phyloP scores from a whole-genome alignment of 2,797 vertebrate genomes.

The Clarias platycephalus region DNA sequence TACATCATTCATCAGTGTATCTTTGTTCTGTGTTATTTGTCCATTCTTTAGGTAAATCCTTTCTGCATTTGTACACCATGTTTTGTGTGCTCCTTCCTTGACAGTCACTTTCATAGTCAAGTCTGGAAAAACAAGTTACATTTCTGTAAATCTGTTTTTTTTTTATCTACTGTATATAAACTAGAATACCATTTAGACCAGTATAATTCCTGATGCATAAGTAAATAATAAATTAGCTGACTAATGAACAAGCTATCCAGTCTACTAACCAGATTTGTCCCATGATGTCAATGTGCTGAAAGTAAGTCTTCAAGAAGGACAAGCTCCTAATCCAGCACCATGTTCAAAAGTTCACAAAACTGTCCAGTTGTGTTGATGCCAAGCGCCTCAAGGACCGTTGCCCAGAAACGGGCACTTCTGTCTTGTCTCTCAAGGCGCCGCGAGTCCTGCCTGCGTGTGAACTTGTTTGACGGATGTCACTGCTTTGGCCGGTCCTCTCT shows the following conservation, averaged over 20 bases:
- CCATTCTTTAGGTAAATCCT: not conserved
- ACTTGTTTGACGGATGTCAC: constrained; percentile 53
- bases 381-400: constrained; percentile 59
- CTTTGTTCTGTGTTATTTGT: not conserved
- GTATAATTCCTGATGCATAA: not conserved
- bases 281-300: not conserved
- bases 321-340: constrained; percentile 43
- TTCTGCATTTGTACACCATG: too few species aligned
- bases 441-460: constrained; percentile 45
- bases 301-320: constrained; percentile 18
- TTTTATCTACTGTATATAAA: not conserved
- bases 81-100: not conserved
- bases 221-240: not conserved
- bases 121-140: not conserved
- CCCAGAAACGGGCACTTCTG: constrained; percentile 54
- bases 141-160: not conserved
- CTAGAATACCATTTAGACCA: not conserved
- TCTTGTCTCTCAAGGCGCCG: constrained; percentile 45
- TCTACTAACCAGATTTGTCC: not conserved
- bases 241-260: not conserved
- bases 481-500: constrained; percentile 31
- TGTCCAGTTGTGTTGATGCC: constrained; percentile 52
- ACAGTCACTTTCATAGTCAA: not conserved
- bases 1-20: not conserved
- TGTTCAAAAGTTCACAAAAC: constrained; percentile 40